A percentile compares a stretch with the other conserved stretches of the same genome.
These are phyloP conservation scores for Agelaius phoeniceus DNA, from an alignment of 2,113 vertebrate genomes.

Conservation along the genomic window DNA sequence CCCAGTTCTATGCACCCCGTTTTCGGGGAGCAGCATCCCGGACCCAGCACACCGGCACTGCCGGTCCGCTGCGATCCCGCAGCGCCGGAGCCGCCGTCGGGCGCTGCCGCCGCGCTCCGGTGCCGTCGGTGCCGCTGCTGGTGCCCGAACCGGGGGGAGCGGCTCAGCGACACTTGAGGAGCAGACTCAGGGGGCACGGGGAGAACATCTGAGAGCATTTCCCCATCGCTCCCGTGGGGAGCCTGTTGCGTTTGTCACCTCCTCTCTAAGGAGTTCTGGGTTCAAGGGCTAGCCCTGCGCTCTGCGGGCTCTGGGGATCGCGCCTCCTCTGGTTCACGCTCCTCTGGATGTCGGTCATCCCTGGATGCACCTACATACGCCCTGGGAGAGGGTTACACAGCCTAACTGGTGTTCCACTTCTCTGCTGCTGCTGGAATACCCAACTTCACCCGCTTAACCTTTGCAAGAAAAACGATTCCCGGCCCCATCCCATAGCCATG, in stretches of 20 bases:
- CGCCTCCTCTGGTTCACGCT: neutral
- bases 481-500: neutral
- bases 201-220: neutral
- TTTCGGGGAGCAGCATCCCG: neutral
- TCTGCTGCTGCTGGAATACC: neutral
- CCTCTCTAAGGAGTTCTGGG: neutral
- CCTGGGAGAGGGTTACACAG: neutral
- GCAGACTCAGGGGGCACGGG: neutral
- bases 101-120: neutral
- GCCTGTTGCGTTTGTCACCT: neutral
- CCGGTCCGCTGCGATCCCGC: neutral
- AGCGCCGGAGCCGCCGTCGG: neutral
- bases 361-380: neutral
- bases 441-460: neutral
- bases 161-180: neutral
- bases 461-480: conserved; percentile 22
- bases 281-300: neutral
- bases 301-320: neutral
- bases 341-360: neutral
- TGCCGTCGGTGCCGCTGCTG: neutral
- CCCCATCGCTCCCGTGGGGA: neutral
- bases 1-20: rapidly evolving
- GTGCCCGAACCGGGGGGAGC: neutral
- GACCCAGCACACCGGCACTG: neutral
- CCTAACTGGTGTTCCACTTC: neutral